A percentile compares a stretch with the other conserved stretches of the same genome.
Evolutionary conservation across 2,797 vertebrate species (phyloP).

Genomic region (Pogonophryne albipinna): DNA sequence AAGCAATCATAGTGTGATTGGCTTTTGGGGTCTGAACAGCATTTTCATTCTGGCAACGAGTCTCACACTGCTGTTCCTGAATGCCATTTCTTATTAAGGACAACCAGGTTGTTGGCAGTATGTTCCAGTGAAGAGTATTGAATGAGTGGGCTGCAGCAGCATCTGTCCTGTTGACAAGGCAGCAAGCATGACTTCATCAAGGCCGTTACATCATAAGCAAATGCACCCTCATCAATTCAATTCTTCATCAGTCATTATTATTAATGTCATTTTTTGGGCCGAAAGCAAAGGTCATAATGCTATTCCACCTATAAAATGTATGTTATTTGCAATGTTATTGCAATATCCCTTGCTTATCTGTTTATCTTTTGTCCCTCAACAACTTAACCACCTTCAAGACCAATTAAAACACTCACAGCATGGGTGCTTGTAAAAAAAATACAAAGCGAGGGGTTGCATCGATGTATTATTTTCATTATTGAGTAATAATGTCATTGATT

Average conservation of each 20-base stretch:
- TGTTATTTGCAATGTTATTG: too few species aligned
- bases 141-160: slow-evolving; percentile 64
- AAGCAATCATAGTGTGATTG: slow-evolving; percentile 58
- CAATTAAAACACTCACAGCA: not conserved
- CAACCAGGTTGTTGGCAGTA: slow-evolving; percentile 71
- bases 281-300: not conserved
- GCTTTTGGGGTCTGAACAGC: slow-evolving; percentile 58
- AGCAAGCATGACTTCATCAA: slow-evolving; percentile 71
- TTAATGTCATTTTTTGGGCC: slow-evolving; percentile 20
- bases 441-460: not conserved
- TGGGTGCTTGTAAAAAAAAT: not conserved
- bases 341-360: too few species aligned
- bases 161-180: slow-evolving; percentile 73
- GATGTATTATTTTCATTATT: not conserved
- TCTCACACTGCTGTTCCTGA: slow-evolving; percentile 40
- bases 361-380: too few species aligned
- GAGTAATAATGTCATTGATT: not conserved
- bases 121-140: slow-evolving; percentile 51
- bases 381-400: not conserved
- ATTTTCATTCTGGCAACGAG: slow-evolving; percentile 56
- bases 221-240: slow-evolving; percentile 56
- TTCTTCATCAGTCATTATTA: slow-evolving; percentile 36
- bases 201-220: slow-evolving; percentile 58
- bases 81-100: slow-evolving; percentile 70
- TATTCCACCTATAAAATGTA: not conserved